A percentile compares a stretch with the other conserved stretches of the same genome.
Evolutionary conservation across 1,140 invertebrate genomes (phyloP).

Genomic region (Zophobas morio): DNA sequence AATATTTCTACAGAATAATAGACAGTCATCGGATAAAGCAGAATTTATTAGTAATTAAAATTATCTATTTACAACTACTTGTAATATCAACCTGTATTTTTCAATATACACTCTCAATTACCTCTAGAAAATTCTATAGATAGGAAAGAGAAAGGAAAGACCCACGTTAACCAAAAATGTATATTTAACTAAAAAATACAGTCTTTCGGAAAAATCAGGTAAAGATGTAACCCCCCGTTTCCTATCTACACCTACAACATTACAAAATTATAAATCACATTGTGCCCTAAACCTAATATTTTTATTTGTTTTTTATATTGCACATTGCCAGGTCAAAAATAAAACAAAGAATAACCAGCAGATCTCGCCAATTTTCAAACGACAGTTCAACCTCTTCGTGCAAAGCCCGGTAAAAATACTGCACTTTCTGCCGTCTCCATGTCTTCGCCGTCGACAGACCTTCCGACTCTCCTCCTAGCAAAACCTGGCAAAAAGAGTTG

Average conservation of each 20-base stretch:
- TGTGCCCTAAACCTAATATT: background rate
- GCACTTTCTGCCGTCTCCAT: slow-evolving; percentile 21
- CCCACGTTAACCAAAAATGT: background rate
- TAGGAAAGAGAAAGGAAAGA: background rate
- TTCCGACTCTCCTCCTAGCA: background rate
- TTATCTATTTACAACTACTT: too few species aligned
- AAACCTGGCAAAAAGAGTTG: slow-evolving; percentile 8
- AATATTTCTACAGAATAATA: too few species aligned
- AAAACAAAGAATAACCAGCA: background rate
- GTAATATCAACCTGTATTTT: background rate
- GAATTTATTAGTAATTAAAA: too few species aligned
- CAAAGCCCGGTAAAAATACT: slow-evolving; percentile 17
- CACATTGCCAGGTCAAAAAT: background rate
- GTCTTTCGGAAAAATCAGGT: slow-evolving; percentile 3
- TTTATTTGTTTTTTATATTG: slow-evolving; percentile 7
- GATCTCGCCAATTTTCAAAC: background rate
- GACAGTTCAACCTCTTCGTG: background rate
- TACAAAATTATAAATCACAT: slow-evolving; percentile 6
- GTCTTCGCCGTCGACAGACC: slow-evolving; percentile 7
- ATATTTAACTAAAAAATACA: slow-evolving; percentile 33
- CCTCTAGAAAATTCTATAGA: too few species aligned
- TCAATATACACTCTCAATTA: background rate
- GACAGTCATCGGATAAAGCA: too few species aligned
- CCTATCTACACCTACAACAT: background rate
- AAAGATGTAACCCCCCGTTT: background rate